These are phyloP conservation scores for Sinohyriopsis cumingii DNA, from an alignment of 2,888 invertebrate genomes.

Conservation along the genomic window DNA sequence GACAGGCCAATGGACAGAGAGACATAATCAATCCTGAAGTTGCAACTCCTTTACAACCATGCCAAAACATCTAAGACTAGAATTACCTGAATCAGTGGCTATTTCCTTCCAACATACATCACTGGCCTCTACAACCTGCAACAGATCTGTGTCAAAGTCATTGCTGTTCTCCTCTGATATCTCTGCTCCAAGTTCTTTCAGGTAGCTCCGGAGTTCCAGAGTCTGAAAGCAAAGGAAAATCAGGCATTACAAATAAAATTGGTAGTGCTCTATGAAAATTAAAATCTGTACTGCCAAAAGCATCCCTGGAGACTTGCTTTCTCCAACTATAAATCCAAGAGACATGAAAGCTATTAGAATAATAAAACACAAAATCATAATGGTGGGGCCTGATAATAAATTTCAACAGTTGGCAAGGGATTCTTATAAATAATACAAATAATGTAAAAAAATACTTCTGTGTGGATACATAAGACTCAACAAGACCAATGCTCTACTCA, in stretches of 20 bases:
- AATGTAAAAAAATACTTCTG: not conserved
- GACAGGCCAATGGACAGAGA: too few species aligned
- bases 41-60: not conserved
- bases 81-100: slow-evolving; percentile 49
- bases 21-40: not conserved
- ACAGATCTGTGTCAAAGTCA: slow-evolving; percentile 89
- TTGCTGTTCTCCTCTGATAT: slow-evolving; percentile 92
- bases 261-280: not conserved
- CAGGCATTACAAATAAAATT: not conserved
- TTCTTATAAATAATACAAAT: not conserved
- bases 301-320: too few species aligned
- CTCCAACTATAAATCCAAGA: not conserved
- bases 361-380: too few species aligned
- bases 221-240: slow-evolving; percentile 66
- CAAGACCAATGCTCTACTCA: not conserved
- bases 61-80: not conserved
- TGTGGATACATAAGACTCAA: not conserved
- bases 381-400: not conserved
- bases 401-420: not conserved
- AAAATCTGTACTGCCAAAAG: not conserved
- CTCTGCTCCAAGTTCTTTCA: slow-evolving; percentile 94
- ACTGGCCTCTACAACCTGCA: slow-evolving; percentile 94
- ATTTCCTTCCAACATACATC: slow-evolving; percentile 87
- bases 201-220: slow-evolving; percentile 86
- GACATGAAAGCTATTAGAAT: too few species aligned